Percentiles rank a stretch among this genome's conserved stretches.
phyloP scores from a whole-genome alignment of 1,140 invertebrate genomes.

The Physella acuta region DNA sequence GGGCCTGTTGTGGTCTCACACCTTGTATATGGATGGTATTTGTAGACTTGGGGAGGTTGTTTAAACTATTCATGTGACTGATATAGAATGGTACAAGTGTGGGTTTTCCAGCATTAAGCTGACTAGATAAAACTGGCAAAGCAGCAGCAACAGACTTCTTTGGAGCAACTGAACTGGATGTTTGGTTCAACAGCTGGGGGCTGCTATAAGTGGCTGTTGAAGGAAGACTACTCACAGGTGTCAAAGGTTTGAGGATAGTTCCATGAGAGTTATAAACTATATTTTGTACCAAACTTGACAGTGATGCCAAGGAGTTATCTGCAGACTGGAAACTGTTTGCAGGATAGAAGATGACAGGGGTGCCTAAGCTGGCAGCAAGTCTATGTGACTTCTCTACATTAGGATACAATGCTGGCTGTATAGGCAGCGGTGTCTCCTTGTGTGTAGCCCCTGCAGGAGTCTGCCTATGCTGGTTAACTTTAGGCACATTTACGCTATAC shows the following conservation, averaged over 20 bases:
- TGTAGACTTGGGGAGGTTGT: not conserved
- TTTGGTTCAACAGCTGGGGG: no score
- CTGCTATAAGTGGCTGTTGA: not conserved
- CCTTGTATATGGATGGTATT: not conserved
- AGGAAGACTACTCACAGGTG: not conserved
- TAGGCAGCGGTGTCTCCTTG: no score
- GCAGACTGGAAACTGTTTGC: constrained; percentile 3
- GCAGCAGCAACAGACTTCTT: constrained; percentile 2
- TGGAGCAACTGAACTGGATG: no score
- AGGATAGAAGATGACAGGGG: constrained; percentile 17
- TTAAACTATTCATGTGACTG: not conserved
- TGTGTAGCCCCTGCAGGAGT: no score
- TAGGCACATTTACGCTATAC: no score
- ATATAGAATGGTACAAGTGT: constrained; percentile 2
- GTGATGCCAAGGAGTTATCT: constrained; percentile 17
- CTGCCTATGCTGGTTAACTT: no score
- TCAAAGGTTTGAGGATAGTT: not conserved
- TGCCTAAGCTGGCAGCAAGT: not conserved
- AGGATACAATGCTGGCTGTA: not conserved
- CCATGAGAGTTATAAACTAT: constrained; percentile 17
- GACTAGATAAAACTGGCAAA: constrained; percentile 9
- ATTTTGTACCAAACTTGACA: constrained; percentile 19
- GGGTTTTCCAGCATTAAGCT: constrained; percentile 1
- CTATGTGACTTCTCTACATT: not conserved
- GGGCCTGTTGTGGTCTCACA: no score